phyloP scores from a whole-genome alignment of 2,888 invertebrate species.

The Apotomis turbidana region DNA sequence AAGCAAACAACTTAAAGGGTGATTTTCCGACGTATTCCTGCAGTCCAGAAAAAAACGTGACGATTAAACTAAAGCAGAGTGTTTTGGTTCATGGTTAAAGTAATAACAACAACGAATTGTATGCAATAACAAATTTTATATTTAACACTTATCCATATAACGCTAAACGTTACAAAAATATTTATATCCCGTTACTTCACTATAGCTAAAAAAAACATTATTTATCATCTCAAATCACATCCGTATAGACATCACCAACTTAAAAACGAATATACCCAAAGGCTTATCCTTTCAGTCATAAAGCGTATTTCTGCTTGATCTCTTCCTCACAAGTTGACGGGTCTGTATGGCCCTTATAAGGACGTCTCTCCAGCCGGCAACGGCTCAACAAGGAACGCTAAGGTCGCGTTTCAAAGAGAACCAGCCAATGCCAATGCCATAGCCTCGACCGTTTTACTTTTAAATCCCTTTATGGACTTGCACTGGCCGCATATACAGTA shows the following conservation, averaged over 20 bases:
- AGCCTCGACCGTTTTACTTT: constrained; percentile 64
- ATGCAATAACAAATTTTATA: no score
- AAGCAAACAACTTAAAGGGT: no score
- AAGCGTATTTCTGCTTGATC: constrained; percentile 13
- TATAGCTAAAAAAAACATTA: not conserved
- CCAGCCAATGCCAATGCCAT: constrained; percentile 66
- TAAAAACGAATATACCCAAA: not conserved
- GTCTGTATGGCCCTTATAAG: constrained; percentile 56
- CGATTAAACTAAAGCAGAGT: no score
- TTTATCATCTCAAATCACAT: not conserved
- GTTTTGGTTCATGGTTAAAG: no score
- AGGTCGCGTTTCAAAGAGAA: constrained; percentile 64
- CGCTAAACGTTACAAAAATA: no score
- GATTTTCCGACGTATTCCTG: no score
- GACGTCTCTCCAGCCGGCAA: constrained; percentile 53
- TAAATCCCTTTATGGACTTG: constrained; percentile 47
- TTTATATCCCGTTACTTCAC: not conserved
- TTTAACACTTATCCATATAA: no score
- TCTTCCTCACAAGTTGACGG: constrained; percentile 13
- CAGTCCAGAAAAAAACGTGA: no score
- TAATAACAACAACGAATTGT: no score
- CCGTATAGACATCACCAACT: not conserved
- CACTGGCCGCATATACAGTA: constrained; percentile 19
- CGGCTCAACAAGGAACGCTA: constrained; percentile 67
- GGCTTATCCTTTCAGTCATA: constrained; percentile 6